phyloP scores from a whole-genome alignment of 2,888 invertebrate species.

The Drosophila siamana region DNA sequence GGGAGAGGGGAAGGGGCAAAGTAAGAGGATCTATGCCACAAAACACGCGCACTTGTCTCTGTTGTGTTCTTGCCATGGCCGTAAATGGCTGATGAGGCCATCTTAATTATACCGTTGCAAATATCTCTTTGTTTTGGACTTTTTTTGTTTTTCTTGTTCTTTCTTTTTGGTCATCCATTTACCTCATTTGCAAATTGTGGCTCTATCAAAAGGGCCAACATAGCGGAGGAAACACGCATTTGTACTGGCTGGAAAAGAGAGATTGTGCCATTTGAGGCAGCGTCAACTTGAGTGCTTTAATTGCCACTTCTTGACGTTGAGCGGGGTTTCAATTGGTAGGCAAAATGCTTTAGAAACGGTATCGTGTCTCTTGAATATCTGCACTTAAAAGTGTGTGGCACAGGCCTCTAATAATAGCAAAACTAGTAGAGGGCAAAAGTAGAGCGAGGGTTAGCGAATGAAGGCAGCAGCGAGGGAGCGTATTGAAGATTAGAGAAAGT shows the following conservation, averaged over 20 bases:
- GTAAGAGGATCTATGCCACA: constrained; percentile 53
- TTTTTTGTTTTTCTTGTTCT: constrained; percentile 11
- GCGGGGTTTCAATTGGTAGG: constrained; percentile 24
- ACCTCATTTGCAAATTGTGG: constrained; percentile 78
- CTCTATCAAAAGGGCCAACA: constrained; percentile 57
- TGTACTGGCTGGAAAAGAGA: constrained; percentile 20
- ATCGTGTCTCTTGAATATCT: constrained; percentile 14
- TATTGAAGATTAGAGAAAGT: not conserved
- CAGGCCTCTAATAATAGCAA: constrained; percentile 4
- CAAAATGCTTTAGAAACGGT: constrained; percentile 31
- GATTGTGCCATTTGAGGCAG: constrained; percentile 64
- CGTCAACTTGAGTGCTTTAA: constrained; percentile 65
- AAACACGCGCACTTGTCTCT: constrained; percentile 58
- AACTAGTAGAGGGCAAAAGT: not conserved
- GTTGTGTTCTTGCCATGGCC: constrained; percentile 33
- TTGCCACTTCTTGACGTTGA: constrained; percentile 45
- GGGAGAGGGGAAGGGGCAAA: not conserved
- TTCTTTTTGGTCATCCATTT: constrained; percentile 51
- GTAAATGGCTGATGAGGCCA: constrained; percentile 78
- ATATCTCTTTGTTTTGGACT: constrained; percentile 63
- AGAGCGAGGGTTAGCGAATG: not conserved
- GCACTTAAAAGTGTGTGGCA: constrained; percentile 16
- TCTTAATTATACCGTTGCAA: constrained; percentile 76
- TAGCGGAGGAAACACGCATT: constrained; percentile 2
- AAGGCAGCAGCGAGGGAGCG: not conserved